phyloP scores from a whole-genome alignment of 2,113 vertebrate genomes.

The Leptobrachium leishanense region DNA sequence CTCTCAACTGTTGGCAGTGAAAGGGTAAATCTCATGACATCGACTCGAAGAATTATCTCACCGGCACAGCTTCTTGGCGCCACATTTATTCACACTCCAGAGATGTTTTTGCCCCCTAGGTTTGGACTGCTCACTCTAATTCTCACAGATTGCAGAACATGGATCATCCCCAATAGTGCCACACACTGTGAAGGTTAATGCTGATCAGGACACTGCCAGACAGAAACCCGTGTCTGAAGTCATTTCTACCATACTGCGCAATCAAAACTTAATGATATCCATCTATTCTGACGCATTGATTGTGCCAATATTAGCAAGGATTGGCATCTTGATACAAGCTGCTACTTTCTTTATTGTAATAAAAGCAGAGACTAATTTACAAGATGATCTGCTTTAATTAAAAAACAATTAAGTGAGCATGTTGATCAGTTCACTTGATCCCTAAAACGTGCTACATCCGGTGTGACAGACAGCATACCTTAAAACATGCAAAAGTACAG shows the following conservation, averaged over 20 bases:
- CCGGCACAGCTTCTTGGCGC: background rate
- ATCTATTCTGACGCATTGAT: background rate
- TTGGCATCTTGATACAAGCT: background rate
- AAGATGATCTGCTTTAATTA: background rate
- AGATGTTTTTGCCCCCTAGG: slow-evolving; percentile 23
- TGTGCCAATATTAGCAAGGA: background rate
- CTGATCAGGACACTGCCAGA: background rate
- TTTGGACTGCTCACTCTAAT: slow-evolving; percentile 15
- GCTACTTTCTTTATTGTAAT: background rate
- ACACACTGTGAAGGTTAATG: background rate
- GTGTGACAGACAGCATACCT: too few species aligned
- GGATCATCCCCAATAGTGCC: background rate
- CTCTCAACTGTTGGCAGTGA: background rate
- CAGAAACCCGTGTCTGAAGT: background rate
- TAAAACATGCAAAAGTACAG: too few species aligned
- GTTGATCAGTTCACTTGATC: too few species aligned
- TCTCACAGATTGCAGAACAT: background rate
- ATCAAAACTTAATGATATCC: background rate
- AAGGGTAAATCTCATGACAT: background rate
- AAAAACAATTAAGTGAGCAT: background rate
- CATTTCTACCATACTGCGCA: background rate
- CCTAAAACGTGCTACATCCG: too few species aligned
- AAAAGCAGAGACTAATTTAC: background rate
- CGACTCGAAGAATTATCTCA: background rate
- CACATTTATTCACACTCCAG: slow-evolving; percentile 12